phyloP scores from a whole-genome alignment of 1,140 invertebrate species.

The Gerris buenoi region DNA sequence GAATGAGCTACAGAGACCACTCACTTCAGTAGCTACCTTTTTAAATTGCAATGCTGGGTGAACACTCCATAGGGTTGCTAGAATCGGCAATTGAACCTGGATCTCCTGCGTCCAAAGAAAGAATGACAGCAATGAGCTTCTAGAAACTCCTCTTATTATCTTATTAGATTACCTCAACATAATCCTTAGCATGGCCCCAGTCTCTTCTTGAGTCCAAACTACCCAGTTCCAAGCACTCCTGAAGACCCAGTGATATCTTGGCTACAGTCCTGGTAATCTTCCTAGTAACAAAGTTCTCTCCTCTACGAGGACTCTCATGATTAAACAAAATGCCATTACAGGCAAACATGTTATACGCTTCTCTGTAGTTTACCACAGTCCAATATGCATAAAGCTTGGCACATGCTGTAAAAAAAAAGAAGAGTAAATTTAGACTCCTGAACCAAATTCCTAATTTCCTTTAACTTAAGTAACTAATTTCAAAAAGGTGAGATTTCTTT shows the following conservation, averaged over 20 bases:
- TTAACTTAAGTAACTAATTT: too few species aligned
- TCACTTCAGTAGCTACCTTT: too few species aligned
- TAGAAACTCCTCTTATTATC: too few species aligned
- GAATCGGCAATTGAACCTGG: too few species aligned
- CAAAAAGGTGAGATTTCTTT: too few species aligned
- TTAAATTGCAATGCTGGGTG: too few species aligned
- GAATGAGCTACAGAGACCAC: too few species aligned
- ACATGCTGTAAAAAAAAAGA: conserved; percentile 61
- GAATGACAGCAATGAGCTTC: too few species aligned
- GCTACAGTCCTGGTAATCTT: conserved; percentile 96
- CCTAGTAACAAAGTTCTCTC: conserved; percentile 96
- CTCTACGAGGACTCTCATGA: conserved; percentile 93
- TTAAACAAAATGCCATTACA: conserved; percentile 99
- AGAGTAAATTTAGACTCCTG: too few species aligned
- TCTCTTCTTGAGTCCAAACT: conserved; percentile 92
- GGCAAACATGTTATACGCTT: conserved; percentile 95
- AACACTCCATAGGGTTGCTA: too few species aligned
- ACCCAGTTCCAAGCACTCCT: conserved; percentile 79
- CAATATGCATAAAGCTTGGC: conserved; percentile 98
- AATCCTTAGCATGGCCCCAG: conserved; percentile 99
- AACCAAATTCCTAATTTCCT: too few species aligned
- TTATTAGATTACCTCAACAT: conserved; percentile 62
- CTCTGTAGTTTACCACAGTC: conserved; percentile 96
- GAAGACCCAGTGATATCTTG: conserved; percentile 79
- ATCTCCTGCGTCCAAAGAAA: too few species aligned